Conservation (phyloP, 2,888 invertebrate genomes). For the Lasioglossum zephyrum region DNA sequence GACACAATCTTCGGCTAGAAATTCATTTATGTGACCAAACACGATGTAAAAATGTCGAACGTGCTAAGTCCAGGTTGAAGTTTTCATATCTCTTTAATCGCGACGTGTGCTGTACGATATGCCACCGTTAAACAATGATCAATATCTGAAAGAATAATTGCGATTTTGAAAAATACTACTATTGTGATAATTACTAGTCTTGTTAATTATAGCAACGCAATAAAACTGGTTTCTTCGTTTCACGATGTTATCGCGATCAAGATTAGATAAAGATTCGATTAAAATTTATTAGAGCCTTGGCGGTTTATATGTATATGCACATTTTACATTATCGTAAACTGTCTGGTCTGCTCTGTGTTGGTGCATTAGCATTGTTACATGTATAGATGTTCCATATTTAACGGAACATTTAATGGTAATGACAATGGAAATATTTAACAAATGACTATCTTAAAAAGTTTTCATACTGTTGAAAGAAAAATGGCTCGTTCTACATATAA, state of each 20-base stretch:
- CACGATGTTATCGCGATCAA: background rate
- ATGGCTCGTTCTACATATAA: background rate
- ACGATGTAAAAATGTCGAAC: background rate
- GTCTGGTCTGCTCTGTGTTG: background rate
- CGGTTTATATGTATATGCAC: background rate
- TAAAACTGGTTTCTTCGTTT: background rate
- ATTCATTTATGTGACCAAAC: background rate
- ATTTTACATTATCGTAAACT: background rate
- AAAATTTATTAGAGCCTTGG: background rate
- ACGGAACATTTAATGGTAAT: background rate
- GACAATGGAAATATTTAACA: too few relatives aligned
- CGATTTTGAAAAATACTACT: background rate
- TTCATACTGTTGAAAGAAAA: background rate
- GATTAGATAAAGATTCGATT: background rate
- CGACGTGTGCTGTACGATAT: background rate
- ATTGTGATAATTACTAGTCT: too few relatives aligned
- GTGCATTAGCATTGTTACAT: background rate
- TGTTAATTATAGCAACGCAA: background rate
- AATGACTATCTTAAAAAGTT: background rate
- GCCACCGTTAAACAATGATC: background rate
- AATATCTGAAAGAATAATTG: background rate
- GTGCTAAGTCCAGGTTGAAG: background rate
- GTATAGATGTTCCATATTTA: background rate
- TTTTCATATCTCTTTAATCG: background rate
- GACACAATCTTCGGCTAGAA: background rate